A percentile compares a stretch with the other conserved stretches of the same genome.
phyloP scores from a whole-genome alignment of 35 echinoderm and acorn worm species.

The Lytechinus variegatus region DNA sequence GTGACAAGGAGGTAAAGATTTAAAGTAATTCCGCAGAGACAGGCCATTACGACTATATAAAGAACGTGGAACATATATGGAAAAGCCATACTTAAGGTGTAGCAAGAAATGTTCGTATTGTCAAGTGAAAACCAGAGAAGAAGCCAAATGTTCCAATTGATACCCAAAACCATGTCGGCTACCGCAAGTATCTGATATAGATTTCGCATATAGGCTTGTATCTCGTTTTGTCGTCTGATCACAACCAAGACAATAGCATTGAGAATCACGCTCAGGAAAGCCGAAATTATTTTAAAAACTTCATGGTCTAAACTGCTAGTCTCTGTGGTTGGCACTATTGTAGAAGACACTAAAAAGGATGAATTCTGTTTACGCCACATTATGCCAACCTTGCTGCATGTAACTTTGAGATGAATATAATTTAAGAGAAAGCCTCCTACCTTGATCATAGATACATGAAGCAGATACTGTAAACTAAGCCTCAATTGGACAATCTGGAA shows the following conservation, averaged over 20 bases:
- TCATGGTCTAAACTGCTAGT: background rate
- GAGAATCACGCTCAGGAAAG: background rate
- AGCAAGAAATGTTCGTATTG: background rate
- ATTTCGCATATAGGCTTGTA: background rate
- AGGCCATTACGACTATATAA: background rate
- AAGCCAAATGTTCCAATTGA: background rate
- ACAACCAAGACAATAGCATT: slow-evolving; percentile 2
- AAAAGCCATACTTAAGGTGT: background rate
- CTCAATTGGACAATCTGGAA: background rate
- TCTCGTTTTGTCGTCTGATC: background rate
- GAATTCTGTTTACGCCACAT: background rate
- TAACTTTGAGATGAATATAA: background rate
- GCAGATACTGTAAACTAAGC: no score
- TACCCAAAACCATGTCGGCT: background rate
- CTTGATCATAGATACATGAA: no score
- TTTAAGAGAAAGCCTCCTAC: no score
- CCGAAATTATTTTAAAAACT: background rate
- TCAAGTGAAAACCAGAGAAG: background rate
- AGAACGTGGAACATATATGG: background rate
- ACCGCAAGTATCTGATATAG: background rate
- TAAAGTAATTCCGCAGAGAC: background rate
- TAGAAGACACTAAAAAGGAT: background rate
- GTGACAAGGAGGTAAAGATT: background rate
- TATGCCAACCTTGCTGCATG: background rate
- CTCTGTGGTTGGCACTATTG: background rate